phyloP scores from a whole-genome alignment of 2,113 vertebrate genomes.

The Mohoua ochrocephala region DNA sequence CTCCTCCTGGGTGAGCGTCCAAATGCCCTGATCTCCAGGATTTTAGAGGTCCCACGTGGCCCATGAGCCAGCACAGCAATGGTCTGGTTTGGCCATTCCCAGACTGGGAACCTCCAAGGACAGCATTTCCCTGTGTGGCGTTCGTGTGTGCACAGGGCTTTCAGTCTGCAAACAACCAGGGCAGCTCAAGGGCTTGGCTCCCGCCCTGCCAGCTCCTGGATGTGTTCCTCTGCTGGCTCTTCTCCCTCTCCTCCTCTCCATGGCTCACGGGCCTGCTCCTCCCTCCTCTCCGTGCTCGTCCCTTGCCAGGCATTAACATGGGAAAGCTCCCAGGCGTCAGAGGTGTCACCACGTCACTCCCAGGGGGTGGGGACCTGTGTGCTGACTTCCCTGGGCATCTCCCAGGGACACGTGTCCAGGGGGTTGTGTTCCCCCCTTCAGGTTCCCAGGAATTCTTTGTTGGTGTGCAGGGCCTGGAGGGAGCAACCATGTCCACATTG shows the following conservation, averaged over 20 bases:
- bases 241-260: background rate
- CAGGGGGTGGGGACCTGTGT: background rate
- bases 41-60: background rate
- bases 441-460: accelerated
- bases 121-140: background rate
- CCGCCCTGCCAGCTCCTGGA: background rate
- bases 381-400: background rate
- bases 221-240: background rate
- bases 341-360: background rate
- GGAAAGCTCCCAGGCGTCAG: background rate
- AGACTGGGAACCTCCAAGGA: background rate
- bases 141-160: background rate
- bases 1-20: background rate
- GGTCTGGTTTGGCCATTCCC: accelerated
- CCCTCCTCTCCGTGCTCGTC: background rate
- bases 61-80: accelerated
- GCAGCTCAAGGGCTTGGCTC: background rate
- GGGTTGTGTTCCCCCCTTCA: background rate
- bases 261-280: background rate
- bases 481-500: accelerated
- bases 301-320: background rate
- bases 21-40: accelerated
- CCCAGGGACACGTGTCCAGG: background rate
- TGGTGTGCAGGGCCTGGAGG: background rate
- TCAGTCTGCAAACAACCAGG: background rate